phyloP scores from a whole-genome alignment of 2,113 vertebrate species.

The Agelaius phoeniceus region DNA sequence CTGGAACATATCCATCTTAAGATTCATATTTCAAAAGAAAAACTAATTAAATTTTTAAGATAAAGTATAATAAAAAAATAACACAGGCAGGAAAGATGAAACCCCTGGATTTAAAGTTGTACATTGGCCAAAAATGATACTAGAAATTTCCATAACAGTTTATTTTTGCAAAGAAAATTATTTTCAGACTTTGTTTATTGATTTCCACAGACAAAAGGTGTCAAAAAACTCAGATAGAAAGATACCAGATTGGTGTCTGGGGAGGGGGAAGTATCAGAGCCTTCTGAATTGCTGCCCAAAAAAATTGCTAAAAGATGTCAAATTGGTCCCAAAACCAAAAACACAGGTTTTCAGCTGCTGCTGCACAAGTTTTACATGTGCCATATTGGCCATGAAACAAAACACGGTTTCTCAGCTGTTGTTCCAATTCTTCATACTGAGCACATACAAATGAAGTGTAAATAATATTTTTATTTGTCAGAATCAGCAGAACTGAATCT shows the following conservation, averaged over 20 bases:
- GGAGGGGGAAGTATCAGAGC: neutral
- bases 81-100: neutral
- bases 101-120: neutral
- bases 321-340: constrained; percentile 41
- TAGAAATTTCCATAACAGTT: neutral
- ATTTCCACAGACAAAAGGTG: constrained; percentile 56
- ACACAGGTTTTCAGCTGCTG: constrained; percentile 55
- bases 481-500: neutral
- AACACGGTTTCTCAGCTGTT: constrained; percentile 31
- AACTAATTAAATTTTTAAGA: neutral
- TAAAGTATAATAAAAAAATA: neutral
- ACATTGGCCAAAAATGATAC: neutral
- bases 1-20: neutral
- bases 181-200: constrained; percentile 66
- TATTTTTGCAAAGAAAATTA: constrained; percentile 28
- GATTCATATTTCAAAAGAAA: neutral
- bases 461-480: constrained; percentile 30
- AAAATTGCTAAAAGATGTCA: constrained; percentile 54
- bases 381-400: constrained; percentile 54
- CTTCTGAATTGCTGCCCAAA: constrained; percentile 61
- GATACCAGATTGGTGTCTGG: constrained; percentile 54
- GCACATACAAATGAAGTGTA: constrained; percentile 15
- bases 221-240: constrained; percentile 51
- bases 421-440: neutral
- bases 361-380: constrained; percentile 23